phyloP scores from a whole-genome alignment of 2,888 invertebrate species.

The Himalopsyche anomala region DNA sequence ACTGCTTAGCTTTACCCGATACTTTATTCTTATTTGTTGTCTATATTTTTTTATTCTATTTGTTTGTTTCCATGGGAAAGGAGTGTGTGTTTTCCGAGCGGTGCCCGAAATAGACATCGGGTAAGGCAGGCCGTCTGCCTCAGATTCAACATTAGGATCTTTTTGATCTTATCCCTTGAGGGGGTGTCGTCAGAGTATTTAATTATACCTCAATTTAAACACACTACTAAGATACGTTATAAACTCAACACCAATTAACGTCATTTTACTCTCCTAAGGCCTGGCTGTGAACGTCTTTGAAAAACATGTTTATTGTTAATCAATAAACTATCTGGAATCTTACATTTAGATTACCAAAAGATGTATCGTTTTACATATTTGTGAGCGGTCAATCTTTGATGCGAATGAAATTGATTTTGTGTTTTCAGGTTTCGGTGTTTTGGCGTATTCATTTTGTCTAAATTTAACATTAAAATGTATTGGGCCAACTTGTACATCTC shows the following conservation, averaged over 20 bases:
- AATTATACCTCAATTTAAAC: background rate
- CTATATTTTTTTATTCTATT: conserved; percentile 2
- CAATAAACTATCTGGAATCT: background rate
- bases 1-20: conserved; percentile 26
- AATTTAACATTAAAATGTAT: no score
- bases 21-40: conserved; percentile 17
- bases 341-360: no score
- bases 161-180: conserved; percentile 3
- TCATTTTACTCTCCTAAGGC: background rate
- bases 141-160: background rate
- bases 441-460: no score
- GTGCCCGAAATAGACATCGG: background rate
- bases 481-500: no score
- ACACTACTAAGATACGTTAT: background rate
- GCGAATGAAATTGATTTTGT: no score
- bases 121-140: background rate
- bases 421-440: no score
- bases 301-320: conserved; percentile 18
- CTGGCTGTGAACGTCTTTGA: background rate
- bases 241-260: background rate
- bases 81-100: conserved; percentile 17
- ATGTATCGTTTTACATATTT: no score
- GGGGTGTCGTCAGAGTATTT: conserved; percentile 12
- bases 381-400: no score
- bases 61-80: conserved; percentile 38